These are phyloP conservation scores for Myrmecobius fasciatus DNA, from an alignment of 2,113 vertebrate genomes.

Conservation along the genomic window DNA sequence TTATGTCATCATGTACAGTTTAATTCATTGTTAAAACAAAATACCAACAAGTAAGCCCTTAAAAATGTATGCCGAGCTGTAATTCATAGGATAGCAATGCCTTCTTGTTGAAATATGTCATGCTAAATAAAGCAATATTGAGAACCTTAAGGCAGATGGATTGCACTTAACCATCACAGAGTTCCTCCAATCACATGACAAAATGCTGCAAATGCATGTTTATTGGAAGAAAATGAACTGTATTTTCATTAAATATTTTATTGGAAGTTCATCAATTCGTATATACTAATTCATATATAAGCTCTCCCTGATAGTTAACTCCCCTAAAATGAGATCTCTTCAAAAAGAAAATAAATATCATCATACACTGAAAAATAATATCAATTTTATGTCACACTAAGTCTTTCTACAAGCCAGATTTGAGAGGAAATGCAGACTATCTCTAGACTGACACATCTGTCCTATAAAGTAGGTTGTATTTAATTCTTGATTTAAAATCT, in stretches of 20 bases:
- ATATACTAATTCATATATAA: background rate
- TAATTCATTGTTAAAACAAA: conserved; percentile 53
- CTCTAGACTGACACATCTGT: background rate
- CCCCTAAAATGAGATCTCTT: background rate
- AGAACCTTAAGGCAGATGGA: conserved; percentile 20
- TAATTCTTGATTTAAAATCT: background rate
- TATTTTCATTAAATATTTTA: background rate
- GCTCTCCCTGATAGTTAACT: background rate
- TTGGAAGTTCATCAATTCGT: background rate
- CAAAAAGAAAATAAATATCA: background rate
- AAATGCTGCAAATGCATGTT: background rate
- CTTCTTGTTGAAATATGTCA: background rate
- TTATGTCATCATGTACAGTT: conserved; percentile 26
- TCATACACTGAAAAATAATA: background rate
- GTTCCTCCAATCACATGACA: background rate
- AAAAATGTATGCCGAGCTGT: conserved; percentile 13
- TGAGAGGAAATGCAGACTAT: background rate
- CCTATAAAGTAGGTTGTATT: background rate
- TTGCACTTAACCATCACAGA: background rate
- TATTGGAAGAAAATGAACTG: background rate
- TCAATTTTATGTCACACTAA: background rate
- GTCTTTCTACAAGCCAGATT: background rate
- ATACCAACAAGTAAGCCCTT: background rate
- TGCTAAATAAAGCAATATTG: background rate
- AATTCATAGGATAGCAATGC: conserved; percentile 24